Base-by-base conservation (phyloP, 2,113 vertebrate species). In the Salvator merianae region DNA sequence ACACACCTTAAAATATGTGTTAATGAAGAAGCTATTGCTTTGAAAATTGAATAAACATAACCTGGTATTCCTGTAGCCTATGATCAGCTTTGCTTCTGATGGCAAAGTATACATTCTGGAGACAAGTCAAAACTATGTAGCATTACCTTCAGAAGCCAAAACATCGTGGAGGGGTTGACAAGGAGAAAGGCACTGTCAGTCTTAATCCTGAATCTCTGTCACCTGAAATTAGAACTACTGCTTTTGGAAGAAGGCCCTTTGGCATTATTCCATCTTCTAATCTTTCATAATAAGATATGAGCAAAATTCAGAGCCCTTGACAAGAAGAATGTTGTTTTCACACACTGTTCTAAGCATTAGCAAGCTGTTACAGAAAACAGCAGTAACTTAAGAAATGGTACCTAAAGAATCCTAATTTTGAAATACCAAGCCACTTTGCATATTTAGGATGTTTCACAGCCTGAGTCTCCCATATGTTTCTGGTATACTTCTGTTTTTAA, bases 271-370 rank as follows among this genome's bases (percentile, higher is more conserved):
- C 68, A 72, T 63, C 59, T 34, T 36, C 22, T 59, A 59, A 22
- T 84, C 34, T 55, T 69, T 55, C 3, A 7, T 43, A 34, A 38
- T 22, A 77, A 62, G 28, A 77, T 32, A 62, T 69, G 59, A 86
- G 26, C 88, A 79, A 26, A 84, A 20, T 3, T 38, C 34, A 85
- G 24, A 36, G 43, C 10, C 28, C 26, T 63, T 47, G 30, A 68
- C n/a, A 84, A 81, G 75, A 90, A 84, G 55, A 86, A 90, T 83
- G n/a, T 14, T 24, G 32, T 79, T 13, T 62, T 78, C 20, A n/a
- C n/a, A n/a, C n/a, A n/a, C n/a, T n/a, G n/a, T n/a, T n/a, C n/a
- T n/a, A 47, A 47, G 89, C 14, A 81, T 80, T 86, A 43, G 59
- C 13, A 78, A 87, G 82, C n/a, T 88, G 10, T 76, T 85, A 62